Evolutionary conservation across 2,113 vertebrate species (phyloP).

Genomic region (Pachycephala philippinensis): DNA sequence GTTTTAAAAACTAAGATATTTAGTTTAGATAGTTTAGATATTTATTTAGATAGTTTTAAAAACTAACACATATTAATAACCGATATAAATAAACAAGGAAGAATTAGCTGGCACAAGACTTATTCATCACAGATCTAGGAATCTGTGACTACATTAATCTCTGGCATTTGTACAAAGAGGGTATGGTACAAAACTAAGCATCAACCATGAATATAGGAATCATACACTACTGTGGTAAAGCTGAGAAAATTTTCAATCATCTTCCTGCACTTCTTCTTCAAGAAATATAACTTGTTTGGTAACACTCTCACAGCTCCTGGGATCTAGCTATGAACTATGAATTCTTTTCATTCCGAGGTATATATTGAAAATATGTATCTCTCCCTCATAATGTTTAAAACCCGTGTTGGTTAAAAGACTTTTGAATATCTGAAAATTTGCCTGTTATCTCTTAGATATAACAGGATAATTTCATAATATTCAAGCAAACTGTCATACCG

Average conservation of each 20-base stretch:
- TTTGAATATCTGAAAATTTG: neutral
- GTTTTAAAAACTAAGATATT: neutral
- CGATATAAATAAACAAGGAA: neutral
- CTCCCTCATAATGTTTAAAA: neutral
- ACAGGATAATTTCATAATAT: neutral
- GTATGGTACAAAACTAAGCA: neutral
- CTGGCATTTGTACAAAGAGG: neutral
- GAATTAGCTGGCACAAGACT: neutral
- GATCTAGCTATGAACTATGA: neutral
- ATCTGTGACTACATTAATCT: neutral
- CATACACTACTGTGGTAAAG: neutral
- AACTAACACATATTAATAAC: neutral
- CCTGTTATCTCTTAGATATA: neutral
- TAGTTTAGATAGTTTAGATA: too few relatives aligned
- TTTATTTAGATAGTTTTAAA: too few relatives aligned
- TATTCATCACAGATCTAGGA: neutral
- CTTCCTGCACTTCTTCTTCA: neutral
- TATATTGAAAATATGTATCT: neutral
- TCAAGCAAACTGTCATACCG: neutral
- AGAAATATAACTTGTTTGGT: neutral
- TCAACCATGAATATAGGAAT: neutral
- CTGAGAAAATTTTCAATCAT: neutral
- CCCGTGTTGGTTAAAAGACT: neutral
- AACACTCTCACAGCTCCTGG: neutral
- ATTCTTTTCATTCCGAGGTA: neutral